Percentiles rank a stretch among this genome's conserved stretches.
Evolutionary conservation across 2,888 invertebrate genomes (phyloP).

Genomic region (Galeopsomyia nigrocyanea): DNA sequence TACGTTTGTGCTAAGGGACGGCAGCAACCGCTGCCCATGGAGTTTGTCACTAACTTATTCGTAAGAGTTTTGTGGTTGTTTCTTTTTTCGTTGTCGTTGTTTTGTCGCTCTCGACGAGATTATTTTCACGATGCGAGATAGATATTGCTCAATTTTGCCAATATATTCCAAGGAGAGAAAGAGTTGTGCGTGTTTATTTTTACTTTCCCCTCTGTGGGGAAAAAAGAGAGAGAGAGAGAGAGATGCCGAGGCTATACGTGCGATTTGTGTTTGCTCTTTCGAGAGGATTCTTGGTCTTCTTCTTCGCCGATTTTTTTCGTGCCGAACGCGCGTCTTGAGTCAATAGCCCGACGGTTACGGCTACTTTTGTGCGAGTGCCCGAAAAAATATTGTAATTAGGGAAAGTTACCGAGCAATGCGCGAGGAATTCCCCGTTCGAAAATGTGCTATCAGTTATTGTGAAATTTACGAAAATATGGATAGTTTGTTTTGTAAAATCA

Average conservation of each 20-base stretch:
- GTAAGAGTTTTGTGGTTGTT: conserved; percentile 34
- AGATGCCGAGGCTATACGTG: conserved; percentile 11
- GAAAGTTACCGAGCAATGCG: too few species aligned
- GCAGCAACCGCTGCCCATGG: conserved; percentile 31
- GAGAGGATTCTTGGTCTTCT: conserved; percentile 28
- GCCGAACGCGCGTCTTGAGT: background rate
- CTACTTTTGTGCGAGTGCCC: background rate
- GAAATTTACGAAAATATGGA: too few species aligned
- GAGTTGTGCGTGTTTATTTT: conserved; percentile 38
- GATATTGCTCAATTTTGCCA: conserved; percentile 8
- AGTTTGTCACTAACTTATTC: conserved; percentile 46
- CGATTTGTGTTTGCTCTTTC: conserved; percentile 13
- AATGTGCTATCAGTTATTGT: too few species aligned
- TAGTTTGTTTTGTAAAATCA: too few species aligned
- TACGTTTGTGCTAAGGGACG: too few species aligned
- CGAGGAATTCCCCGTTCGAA: too few species aligned
- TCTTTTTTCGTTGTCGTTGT: too few species aligned
- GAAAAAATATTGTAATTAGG: conserved; percentile 12
- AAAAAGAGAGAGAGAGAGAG: too few species aligned
- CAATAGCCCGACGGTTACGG: background rate
- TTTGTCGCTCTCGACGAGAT: too few species aligned
- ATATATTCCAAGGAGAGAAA: conserved; percentile 24
- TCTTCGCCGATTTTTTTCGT: conserved; percentile 13
- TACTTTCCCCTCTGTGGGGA: conserved; percentile 12
- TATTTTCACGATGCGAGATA: too few species aligned